A percentile compares a stretch with the other conserved stretches of the same genome.
phyloP scores from a whole-genome alignment of 2,888 invertebrate genomes.

The Heliothis peltigera region DNA sequence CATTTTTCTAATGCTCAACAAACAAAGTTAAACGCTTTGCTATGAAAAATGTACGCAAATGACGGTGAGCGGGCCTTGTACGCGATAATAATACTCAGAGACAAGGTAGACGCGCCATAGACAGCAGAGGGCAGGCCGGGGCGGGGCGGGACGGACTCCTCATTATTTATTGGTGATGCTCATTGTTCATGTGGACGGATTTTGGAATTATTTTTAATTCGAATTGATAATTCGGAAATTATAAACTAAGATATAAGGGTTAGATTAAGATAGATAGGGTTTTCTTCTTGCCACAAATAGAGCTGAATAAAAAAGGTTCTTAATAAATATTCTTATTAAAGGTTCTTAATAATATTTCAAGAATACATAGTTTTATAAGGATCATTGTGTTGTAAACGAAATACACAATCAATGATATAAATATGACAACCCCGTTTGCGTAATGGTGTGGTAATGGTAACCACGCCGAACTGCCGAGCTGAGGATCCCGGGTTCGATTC shows the following conservation, averaged over 20 bases:
- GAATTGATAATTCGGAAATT: neutral
- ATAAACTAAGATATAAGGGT: too few species aligned
- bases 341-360: too few species aligned
- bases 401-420: too few species aligned
- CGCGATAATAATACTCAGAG: conserved; percentile 44
- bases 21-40: conserved; percentile 14
- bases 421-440: too few species aligned
- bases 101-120: conserved; percentile 4
- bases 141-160: conserved; percentile 23
- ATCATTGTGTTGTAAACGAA: too few species aligned
- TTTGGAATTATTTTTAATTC: conserved; percentile 1
- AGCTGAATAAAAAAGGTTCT: neutral
- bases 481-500: too few species aligned
- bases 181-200: conserved; percentile 40
- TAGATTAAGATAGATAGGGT: too few species aligned
- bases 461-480: too few species aligned
- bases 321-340: too few species aligned
- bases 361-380: too few species aligned
- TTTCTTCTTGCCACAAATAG: too few species aligned
- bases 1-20: neutral
- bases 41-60: conserved; percentile 39
- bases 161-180: conserved; percentile 42
- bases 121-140: conserved; percentile 4
- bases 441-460: too few species aligned
- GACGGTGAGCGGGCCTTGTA: conserved; percentile 16